Evolutionary conservation across 2,888 invertebrate species (phyloP).

Genomic region (Conomelus anceps): DNA sequence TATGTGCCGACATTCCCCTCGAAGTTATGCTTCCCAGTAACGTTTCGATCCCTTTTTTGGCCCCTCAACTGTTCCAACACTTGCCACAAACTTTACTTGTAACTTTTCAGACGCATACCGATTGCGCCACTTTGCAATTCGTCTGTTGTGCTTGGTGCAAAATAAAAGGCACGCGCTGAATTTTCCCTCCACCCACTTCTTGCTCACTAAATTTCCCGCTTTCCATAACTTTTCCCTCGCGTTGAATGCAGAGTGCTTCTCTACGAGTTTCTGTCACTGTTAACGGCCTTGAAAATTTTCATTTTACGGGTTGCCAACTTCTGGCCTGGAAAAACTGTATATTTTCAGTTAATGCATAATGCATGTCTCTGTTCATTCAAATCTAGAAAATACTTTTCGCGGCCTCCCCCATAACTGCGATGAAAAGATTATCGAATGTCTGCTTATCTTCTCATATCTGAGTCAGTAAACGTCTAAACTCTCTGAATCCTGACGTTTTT

Average conservation of each 20-base stretch:
- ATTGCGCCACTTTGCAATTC: background rate
- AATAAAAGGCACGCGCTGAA: background rate
- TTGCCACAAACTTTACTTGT: background rate
- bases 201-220: background rate
- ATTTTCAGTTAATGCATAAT: background rate
- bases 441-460: background rate
- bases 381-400: background rate
- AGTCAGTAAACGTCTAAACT: background rate
- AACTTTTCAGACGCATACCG: background rate
- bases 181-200: background rate
- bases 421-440: background rate
- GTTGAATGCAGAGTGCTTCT: too few species aligned
- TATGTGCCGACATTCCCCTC: background rate
- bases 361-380: background rate
- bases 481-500: background rate
- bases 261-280: background rate
- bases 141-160: background rate
- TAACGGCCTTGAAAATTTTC: background rate
- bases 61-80: background rate
- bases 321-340: background rate
- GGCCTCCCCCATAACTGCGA: background rate
- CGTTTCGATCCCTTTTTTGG: background rate
- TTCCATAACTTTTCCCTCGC: background rate
- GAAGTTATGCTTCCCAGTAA: background rate
- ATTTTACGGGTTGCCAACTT: background rate